These are phyloP conservation scores for Drosophila tripunctata DNA, from an alignment of 2,888 invertebrate genomes.

Conservation along the genomic window DNA sequence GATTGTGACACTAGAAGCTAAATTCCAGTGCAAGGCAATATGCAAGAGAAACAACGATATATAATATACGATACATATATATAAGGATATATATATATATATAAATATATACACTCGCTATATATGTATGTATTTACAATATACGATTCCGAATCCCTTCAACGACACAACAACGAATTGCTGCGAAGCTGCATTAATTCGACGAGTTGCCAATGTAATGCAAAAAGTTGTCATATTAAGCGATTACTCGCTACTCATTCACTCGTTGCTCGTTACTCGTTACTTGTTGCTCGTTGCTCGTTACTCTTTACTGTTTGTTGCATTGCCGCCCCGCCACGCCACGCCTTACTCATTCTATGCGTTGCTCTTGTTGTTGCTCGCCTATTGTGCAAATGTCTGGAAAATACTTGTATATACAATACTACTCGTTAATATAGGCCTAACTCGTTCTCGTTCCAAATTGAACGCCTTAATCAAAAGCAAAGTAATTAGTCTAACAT, in stretches of 20 bases:
- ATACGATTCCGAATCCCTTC: slow-evolving; percentile 35
- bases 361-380: slow-evolving; percentile 55
- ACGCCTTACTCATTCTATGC: slow-evolving; percentile 39
- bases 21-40: slow-evolving; percentile 50
- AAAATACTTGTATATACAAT: slow-evolving; percentile 14
- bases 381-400: slow-evolving; percentile 47
- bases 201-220: slow-evolving; percentile 64
- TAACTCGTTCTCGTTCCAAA: slow-evolving; percentile 28
- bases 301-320: slow-evolving; percentile 42
- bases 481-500: slow-evolving; percentile 18
- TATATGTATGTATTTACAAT: slow-evolving; percentile 4
- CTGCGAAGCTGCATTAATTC: slow-evolving; percentile 36
- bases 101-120: slow-evolving; percentile 20
- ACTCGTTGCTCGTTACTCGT: slow-evolving; percentile 21
- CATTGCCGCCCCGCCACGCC: slow-evolving; percentile 31
- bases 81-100: slow-evolving; percentile 41
- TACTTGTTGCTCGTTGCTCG: slow-evolving; percentile 26
- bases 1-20: slow-evolving; percentile 63
- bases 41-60: slow-evolving; percentile 44
- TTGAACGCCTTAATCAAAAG: slow-evolving; percentile 24
- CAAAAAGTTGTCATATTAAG: slow-evolving; percentile 32
- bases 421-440: background rate
- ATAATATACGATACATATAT: too few relatives aligned
- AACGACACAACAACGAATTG: slow-evolving; percentile 57
- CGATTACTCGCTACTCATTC: slow-evolving; percentile 20